A percentile compares a stretch with the other conserved stretches of the same genome.
These are phyloP conservation scores for Suillia variegata DNA, from an alignment of 2,888 invertebrate genomes.

Conservation along the genomic window DNA sequence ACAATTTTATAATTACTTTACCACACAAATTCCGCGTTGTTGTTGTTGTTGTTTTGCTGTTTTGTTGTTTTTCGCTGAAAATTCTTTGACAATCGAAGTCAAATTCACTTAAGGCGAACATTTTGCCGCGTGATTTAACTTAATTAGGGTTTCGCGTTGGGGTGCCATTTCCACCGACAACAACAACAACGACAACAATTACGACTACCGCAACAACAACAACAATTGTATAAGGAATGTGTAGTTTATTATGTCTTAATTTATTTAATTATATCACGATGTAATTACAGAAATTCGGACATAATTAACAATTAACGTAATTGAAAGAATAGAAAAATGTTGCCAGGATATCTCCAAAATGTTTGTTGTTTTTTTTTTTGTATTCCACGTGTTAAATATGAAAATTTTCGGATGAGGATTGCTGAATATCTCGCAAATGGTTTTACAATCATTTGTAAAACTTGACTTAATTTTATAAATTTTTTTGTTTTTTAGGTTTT, in stretches of 20 bases:
- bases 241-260: too few species aligned
- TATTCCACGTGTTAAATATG: not conserved
- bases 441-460: not conserved
- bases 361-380: not conserved
- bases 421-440: conserved; percentile 2
- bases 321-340: conserved; percentile 4
- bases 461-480: conserved; percentile 4
- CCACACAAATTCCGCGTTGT: too few species aligned
- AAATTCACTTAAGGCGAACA: conserved; percentile 25
- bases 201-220: too few species aligned
- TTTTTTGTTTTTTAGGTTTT: conserved; percentile 8
- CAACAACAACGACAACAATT: too few species aligned
- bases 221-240: not conserved
- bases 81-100: too few species aligned
- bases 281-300: not conserved
- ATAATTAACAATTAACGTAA: not conserved
- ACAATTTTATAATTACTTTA: too few species aligned
- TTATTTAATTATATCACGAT: too few species aligned
- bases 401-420: not conserved
- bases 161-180: too few species aligned
- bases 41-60: too few species aligned
- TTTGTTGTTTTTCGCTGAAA: too few species aligned
- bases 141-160: too few species aligned
- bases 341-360: too few species aligned
- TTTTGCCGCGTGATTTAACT: not conserved